Conservation (phyloP, 2,113 vertebrate genomes). For the Paraplagusia blochii region DNA sequence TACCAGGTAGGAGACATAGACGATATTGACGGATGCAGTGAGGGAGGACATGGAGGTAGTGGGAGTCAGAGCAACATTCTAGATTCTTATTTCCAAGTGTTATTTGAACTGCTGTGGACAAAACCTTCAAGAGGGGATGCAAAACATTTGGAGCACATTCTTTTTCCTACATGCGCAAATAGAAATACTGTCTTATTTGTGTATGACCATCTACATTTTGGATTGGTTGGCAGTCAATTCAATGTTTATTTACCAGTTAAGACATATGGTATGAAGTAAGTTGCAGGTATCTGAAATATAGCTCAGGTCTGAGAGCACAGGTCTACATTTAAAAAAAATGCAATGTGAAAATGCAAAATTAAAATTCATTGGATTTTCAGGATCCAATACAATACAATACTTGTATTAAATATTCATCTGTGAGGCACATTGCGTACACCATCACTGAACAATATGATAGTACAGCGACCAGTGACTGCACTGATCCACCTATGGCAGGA, state of each 20-base stretch:
- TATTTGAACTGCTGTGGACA: no score
- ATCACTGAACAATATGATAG: conserved; percentile 63
- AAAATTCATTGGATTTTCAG: conserved; percentile 52
- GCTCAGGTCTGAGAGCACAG: conserved; percentile 13
- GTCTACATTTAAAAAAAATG: conserved; percentile 46
- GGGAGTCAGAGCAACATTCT: no score
- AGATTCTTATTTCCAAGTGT: no score
- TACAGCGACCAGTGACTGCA: conserved; percentile 56
- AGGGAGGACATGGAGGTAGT: no score
- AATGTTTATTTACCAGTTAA: conserved; percentile 56
- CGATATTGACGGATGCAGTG: no score
- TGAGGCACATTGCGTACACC: conserved; percentile 62
- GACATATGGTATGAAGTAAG: conserved; percentile 33
- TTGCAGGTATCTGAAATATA: conserved; percentile 16
- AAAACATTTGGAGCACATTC: no score
- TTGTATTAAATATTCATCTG: conserved; percentile 67
- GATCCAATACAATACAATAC: conserved; percentile 52
- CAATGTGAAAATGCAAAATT: conserved; percentile 26
- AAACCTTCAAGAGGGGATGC: no score
- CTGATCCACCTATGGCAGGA: conserved; percentile 54
- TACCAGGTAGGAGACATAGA: no score
- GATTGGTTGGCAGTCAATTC: conserved; percentile 16
- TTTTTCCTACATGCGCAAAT: no score
- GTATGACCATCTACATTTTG: no score
- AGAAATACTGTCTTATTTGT: no score